Base-by-base conservation (phyloP, 2,113 vertebrate genomes). In the Herpailurus yagouaroundi region DNA sequence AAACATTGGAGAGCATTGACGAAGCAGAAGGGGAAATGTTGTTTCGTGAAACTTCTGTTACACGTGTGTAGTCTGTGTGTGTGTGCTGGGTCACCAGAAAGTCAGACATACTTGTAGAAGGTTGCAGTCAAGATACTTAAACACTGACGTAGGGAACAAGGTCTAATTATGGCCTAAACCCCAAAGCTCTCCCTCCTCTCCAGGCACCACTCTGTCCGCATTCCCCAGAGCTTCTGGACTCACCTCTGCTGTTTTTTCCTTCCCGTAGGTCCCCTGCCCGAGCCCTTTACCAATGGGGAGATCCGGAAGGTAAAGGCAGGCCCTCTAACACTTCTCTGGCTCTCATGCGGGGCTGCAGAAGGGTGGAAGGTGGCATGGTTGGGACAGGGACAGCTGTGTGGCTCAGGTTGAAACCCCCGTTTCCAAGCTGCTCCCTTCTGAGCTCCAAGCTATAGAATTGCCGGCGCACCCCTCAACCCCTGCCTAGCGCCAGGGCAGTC, bases 231-330 rank as follows among this genome's bases (percentile, higher is more conserved):
- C 60, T 33, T 27, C 73, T 23, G 29, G 25, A n/a, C 82, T 97
- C 74, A 95, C 57, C 74, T 97, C 81, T 80, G 13, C 52, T 85
- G 29, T 97, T 92, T 87, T 92, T 9, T 4, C 60, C 60, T 93
- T 14, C 10, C 4, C 98, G 76, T 48, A 99, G 99, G 99, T 98
- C 99, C 99, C 82, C 97, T 99, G 96, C 99, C 99, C 90, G 98
- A 99, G 95, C 99, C 99, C 41, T 97, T 99, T 71, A 93, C 99
- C 92, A 99, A 99, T 48, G 99, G 99, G 5, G 99, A 99, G 55
- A 95, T 99, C 90, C 99, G 98, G 97, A 99, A 99, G 99, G 99
- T 99, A 99, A 99, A 97, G 45, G 9, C 36, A 36, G 8, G 2
- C 10, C 50, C 55, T 16, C 31, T 21, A 2, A 5, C 23, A 13